Conservation (phyloP, 2,113 vertebrate genomes). For the Smithornis capensis region DNA sequence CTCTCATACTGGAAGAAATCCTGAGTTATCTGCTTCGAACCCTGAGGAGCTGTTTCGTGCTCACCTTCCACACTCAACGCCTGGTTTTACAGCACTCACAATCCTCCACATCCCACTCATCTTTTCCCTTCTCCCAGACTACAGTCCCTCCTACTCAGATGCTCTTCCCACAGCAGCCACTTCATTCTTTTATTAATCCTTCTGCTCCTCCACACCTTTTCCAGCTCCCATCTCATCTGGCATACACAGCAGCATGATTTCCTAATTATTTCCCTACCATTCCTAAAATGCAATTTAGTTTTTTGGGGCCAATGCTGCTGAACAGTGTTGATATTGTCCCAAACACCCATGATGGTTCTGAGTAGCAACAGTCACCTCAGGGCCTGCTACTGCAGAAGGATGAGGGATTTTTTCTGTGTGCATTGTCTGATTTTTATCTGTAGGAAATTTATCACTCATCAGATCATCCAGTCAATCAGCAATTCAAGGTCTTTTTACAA, state of each 20-base stretch:
- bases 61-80: neutral
- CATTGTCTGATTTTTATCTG: neutral
- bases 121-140: neutral
- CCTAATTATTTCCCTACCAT: neutral
- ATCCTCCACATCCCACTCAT: neutral
- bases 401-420: neutral
- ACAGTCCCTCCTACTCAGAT: neutral
- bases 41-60: neutral
- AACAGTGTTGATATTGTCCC: neutral
- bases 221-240: neutral
- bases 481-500: neutral
- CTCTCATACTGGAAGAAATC: neutral
- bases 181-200: neutral
- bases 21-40: neutral
- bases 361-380: neutral
- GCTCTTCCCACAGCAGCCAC: neutral
- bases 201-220: neutral
- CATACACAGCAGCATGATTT: neutral
- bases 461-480: neutral
- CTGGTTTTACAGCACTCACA: neutral
- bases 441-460: neutral
- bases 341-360: neutral
- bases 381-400: neutral
- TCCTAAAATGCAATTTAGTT: neutral
- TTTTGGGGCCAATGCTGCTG: neutral